Base-by-base conservation (phyloP, 2,797 vertebrate species). In the Typhlichthys eigenmanni region DNA sequence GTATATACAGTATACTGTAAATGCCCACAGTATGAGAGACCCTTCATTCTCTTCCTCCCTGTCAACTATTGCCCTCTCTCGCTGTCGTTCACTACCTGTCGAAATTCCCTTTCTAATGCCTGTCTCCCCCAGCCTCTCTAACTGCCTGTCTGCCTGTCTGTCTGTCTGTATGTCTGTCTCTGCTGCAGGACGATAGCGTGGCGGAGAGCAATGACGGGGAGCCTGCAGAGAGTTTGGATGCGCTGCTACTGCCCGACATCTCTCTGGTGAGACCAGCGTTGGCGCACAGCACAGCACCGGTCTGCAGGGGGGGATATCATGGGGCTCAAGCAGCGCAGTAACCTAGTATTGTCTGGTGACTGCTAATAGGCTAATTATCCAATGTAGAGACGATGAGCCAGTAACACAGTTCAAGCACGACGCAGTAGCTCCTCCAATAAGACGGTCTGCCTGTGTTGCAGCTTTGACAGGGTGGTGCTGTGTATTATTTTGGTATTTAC, bases 231-330 rank as follows among this genome's bases (percentile, higher is more conserved):
- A 90, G 80, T 58, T 71, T 90, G 85, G 93, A 93, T 68, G 82
- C 93, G 47, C 90, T 97, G 72, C 90, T 97, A 72, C 94, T 98
- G 71, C 93, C 93, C 0, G 97, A 99, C 54, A 86, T 98, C 84
- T 96, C 96, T 70, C 89, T 90, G 88, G 88, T 90, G 86, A 90
- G 88, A 61, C 38, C 11, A 4, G 62, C 38, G 38, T 59, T 48
- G 49, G 32, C 24, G 12, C 54, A 19, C 55, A 29, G 24, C 24
- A 29, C 24, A 29, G 24, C 4, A 29, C 24, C 24, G 24, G 4
- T 4, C 24, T 29, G 47, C 55, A 38, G 49, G 66, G 66, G 13
- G 69, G 56, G 60, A 69, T 57, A 49, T 14, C 52, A 55, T 51
- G 47, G 34, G 46, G 47, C 38, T 43, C 38, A 63, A 69, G 50